Conservation (phyloP, 2,797 vertebrate genomes). For the Lycodopsis pacificus region DNA sequence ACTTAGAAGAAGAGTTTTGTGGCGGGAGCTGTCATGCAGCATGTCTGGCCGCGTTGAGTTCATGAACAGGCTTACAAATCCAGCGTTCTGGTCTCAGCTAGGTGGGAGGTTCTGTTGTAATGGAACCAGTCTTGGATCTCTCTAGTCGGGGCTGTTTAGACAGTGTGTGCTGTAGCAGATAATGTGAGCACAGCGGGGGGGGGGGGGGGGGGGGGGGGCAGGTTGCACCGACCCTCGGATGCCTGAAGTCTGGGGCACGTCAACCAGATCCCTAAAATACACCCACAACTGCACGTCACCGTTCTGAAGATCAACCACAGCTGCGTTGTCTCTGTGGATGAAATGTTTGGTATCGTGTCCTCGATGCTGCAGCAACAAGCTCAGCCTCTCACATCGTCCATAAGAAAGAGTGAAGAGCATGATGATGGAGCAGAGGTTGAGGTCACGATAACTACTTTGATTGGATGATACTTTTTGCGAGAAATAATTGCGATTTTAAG, state of each 20-base stretch:
- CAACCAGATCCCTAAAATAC: constrained; percentile 18
- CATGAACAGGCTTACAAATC: constrained; percentile 8
- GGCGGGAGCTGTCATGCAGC: constrained; percentile 52
- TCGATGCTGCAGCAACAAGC: not conserved
- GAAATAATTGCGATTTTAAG: not conserved
- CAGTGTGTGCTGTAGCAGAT: constrained; percentile 41
- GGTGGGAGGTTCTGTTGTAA: constrained; percentile 53
- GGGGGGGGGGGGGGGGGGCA: constrained; percentile 6
- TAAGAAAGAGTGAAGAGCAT: not conserved
- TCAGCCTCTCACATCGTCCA: not conserved
- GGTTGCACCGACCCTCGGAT: constrained; percentile 38
- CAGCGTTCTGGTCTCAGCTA: constrained; percentile 3
- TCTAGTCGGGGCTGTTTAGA: constrained; percentile 38
- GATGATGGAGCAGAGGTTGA: not conserved
- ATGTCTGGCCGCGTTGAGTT: constrained; percentile 32
- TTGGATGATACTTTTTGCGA: not conserved
- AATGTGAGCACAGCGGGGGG: constrained; percentile 39
- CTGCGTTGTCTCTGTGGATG: not conserved
- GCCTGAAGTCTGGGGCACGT: constrained; percentile 25
- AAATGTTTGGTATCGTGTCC: not conserved
- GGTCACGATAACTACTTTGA: not conserved
- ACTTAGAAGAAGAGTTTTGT: constrained; percentile 62
- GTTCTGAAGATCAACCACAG: not conserved
- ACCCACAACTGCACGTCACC: constrained; percentile 1
- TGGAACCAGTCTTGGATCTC: constrained; percentile 43